These are phyloP conservation scores for Drosophila chauvacae DNA, from an alignment of 1,140 invertebrate genomes.

Conservation along the genomic window DNA sequence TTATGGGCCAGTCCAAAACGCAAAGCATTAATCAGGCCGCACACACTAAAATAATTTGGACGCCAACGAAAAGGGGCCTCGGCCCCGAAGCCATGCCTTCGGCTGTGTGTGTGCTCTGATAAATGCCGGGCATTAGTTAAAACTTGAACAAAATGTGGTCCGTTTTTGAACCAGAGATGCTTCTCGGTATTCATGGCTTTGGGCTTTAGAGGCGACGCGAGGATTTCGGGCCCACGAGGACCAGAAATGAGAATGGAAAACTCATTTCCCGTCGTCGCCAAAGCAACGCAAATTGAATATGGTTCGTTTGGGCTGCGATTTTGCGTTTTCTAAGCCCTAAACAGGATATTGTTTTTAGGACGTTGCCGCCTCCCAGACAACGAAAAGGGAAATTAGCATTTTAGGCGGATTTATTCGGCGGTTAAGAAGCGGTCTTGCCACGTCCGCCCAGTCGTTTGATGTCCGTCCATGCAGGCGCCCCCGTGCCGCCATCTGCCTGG, in stretches of 20 bases:
- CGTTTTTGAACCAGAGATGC: slow-evolving; percentile 16
- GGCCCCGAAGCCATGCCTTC: not conserved
- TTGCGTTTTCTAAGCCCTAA: slow-evolving; percentile 44
- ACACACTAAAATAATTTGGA: slow-evolving; percentile 11
- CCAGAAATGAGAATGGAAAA: slow-evolving; percentile 38
- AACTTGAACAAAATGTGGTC: slow-evolving; percentile 43
- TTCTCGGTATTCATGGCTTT: slow-evolving; percentile 26
- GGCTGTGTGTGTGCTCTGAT: not conserved
- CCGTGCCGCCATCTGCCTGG: slow-evolving; percentile 6
- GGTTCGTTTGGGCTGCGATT: slow-evolving; percentile 28
- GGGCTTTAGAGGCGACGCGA: not conserved
- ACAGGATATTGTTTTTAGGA: slow-evolving; percentile 68
- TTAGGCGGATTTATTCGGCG: slow-evolving; percentile 46
- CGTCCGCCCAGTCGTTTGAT: slow-evolving; percentile 52
- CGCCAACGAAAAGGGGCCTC: slow-evolving; percentile 4
- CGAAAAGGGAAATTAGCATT: slow-evolving; percentile 66
- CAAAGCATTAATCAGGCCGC: slow-evolving; percentile 50
- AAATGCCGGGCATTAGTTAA: slow-evolving; percentile 60
- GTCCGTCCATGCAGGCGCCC: slow-evolving; percentile 25
- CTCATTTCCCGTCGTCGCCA: slow-evolving; percentile 62
- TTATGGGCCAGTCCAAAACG: slow-evolving; percentile 40
- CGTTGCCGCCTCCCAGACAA: slow-evolving; percentile 9
- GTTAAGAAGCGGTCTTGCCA: slow-evolving; percentile 26
- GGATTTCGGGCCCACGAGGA: slow-evolving; percentile 7
- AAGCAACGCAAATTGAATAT: slow-evolving; percentile 53